Base-by-base conservation (phyloP, 1,140 invertebrate species). In the Melitaea cinxia region DNA sequence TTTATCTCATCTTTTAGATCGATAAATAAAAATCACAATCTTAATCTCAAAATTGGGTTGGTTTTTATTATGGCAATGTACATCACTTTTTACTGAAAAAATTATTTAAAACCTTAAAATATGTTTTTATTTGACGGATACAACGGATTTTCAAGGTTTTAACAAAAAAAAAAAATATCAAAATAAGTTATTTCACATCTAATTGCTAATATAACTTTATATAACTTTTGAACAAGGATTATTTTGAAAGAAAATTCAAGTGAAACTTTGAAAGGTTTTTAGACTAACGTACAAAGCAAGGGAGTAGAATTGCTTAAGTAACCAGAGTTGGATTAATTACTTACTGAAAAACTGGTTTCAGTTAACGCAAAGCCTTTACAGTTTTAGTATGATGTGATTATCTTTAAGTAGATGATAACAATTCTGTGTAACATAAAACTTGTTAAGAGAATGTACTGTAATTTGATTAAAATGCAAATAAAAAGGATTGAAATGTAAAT, bases 261-360 rank as follows among this genome's bases (percentile, higher is more conserved):
- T 39, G 19, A 39, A 56, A 56, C 24, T 24, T 24, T 21, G 26
- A 56, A 56, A 56, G 54, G 35, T 24, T 56, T 56, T 42, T 23
- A 21, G 33, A 26, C 54, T 37, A 23, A 21, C 19, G 42, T 47
- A 56, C 54, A 56, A 56, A 56, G 54, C 37, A 56, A 56, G 54
- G 54, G 24, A 56, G 21, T 35, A 23, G 37, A 42, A 56, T 56
- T 56, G 54, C 54, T 56, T 56, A 56, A 56, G 54, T 56, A 56
- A 56, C 54, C 54, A 33, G 54, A 23, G 39, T 23, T 42, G 54
- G 54, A 56, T 56, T 56, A 56, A 56, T 56, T 56, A 56, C 30
- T 56, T 35, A 42, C 54, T 56, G 54, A 26, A 56, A 56, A 56
- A 56, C 54, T 56, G 54, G 39, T 56, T 56, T 56, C 54, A 56